Evolutionary conservation across 2,888 invertebrate genomes (phyloP).

Genomic region (Boloria euphrosyne): DNA sequence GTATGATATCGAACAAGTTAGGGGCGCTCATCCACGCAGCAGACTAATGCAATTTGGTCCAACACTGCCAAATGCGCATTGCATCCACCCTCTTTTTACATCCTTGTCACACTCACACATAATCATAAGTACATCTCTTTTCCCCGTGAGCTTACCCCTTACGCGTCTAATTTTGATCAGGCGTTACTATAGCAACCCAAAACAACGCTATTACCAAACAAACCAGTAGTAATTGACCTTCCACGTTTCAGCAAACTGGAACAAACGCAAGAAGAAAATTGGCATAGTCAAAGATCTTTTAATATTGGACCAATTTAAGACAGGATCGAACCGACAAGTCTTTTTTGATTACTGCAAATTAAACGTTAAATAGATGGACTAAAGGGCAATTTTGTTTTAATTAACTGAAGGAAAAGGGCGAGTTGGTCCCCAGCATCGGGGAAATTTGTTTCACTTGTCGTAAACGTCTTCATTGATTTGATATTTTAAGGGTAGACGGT

Average conservation of each 20-base stretch:
- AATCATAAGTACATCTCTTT: constrained; percentile 52
- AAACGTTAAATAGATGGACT: constrained; percentile 59
- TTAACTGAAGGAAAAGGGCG: constrained; percentile 44
- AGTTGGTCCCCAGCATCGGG: constrained; percentile 11
- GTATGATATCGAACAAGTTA: constrained; percentile 44
- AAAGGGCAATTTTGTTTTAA: constrained; percentile 63
- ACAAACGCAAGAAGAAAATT: constrained; percentile 39
- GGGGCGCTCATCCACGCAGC: constrained; percentile 51
- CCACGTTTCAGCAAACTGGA: constrained; percentile 36
- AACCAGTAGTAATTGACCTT: constrained; percentile 60
- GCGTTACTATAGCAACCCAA: constrained; percentile 71
- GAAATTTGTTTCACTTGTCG: constrained; percentile 26
- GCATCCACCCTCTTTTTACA: constrained; percentile 44
- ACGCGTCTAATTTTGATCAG: constrained; percentile 61
- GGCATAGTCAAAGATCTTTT: constrained; percentile 51
- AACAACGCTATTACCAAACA: constrained; percentile 55
- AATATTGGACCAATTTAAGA: constrained; percentile 46
- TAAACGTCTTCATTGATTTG: constrained; percentile 29
- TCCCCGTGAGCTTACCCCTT: constrained; percentile 60
- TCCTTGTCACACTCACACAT: constrained; percentile 59
- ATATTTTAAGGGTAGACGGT: background rate
- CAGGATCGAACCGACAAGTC: constrained; percentile 46
- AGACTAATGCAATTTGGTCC: constrained; percentile 73
- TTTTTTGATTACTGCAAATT: constrained; percentile 56
- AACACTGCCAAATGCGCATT: constrained; percentile 63